These are phyloP conservation scores for Hetaerina titia DNA, from an alignment of 2,888 invertebrate genomes.

Conservation along the genomic window DNA sequence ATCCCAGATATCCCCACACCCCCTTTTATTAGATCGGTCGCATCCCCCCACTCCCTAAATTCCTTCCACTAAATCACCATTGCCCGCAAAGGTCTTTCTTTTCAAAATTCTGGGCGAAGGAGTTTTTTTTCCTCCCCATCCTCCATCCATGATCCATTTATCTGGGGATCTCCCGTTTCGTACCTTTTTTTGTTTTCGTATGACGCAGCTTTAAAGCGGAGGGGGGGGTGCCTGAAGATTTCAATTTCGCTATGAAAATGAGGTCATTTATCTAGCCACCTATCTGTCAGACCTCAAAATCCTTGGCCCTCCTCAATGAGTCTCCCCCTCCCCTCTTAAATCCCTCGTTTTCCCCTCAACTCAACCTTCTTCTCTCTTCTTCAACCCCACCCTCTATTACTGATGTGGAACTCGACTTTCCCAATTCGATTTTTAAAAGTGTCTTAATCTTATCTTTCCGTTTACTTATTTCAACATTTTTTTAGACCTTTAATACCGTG, in stretches of 20 bases:
- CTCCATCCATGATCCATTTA: not conserved
- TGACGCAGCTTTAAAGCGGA: not conserved
- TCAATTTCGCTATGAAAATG: conserved; percentile 23
- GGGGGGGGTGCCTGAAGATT: not conserved
- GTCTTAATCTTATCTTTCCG: not conserved
- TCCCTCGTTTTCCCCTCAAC: not conserved
- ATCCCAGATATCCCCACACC: not conserved
- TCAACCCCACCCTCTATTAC: not conserved
- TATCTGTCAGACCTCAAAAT: conserved; percentile 32
- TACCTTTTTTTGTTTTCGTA: not conserved
- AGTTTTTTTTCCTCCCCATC: not conserved
- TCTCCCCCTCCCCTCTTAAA: not conserved
- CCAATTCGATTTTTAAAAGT: not conserved
- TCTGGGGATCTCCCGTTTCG: not conserved
- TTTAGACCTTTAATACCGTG: no score
- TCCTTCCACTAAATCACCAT: conserved; percentile 8
- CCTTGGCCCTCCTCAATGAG: not conserved
- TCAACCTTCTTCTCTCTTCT: not conserved
- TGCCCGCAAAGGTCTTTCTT: not conserved
- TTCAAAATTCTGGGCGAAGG: no score
- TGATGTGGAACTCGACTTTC: not conserved
- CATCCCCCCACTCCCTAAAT: not conserved
- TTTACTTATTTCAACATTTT: no score
- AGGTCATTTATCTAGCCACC: conserved; percentile 21
- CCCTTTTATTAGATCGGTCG: not conserved